These are phyloP conservation scores for Alexandromys oeconomus DNA, from an alignment of 2,797 vertebrate species.

Conservation along the genomic window DNA sequence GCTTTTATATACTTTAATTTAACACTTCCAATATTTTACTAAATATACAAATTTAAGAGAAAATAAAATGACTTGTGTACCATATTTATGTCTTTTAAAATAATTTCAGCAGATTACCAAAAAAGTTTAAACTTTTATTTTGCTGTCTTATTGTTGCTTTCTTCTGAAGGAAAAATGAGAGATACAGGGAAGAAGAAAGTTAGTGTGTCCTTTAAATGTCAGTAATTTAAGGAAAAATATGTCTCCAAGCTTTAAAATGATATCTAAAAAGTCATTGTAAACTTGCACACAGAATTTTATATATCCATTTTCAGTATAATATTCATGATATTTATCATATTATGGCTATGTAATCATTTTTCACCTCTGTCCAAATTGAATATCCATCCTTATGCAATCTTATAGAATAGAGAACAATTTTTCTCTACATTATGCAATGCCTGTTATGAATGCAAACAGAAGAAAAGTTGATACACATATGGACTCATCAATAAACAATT, in stretches of 20 bases:
- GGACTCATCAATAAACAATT: not conserved
- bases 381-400: not conserved
- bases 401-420: not conserved
- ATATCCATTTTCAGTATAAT: not conserved
- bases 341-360: not conserved
- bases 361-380: not conserved
- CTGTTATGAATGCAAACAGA: slow-evolving; percentile 38
- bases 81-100: not conserved
- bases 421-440: not conserved
- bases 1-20: not conserved
- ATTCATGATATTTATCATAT: not conserved
- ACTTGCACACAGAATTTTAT: not conserved
- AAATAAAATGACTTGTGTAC: not conserved
- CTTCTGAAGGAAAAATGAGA: not conserved
- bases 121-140: not conserved
- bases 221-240: not conserved
- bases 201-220: not conserved
- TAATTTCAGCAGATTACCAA: not conserved
- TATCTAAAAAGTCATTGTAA: not conserved
- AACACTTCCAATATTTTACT: not conserved
- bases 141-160: not conserved
- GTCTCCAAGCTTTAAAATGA: not conserved
- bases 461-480: not conserved
- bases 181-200: not conserved
- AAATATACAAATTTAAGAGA: not conserved